phyloP scores from a whole-genome alignment of 2,113 vertebrate genomes.

The Pristiophorus japonicus region DNA sequence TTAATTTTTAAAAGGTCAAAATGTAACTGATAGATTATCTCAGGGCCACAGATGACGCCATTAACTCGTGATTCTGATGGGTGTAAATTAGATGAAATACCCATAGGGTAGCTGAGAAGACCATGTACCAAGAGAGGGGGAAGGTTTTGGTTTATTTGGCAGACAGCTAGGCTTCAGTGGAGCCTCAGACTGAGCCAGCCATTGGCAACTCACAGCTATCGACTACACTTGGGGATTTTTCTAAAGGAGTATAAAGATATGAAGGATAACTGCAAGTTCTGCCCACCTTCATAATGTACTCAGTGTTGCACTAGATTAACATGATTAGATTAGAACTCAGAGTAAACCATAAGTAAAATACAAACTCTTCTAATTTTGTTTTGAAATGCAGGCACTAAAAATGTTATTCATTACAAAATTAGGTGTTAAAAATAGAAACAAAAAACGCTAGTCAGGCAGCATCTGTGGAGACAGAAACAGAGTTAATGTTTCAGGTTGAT shows the following conservation, averaged over 20 bases:
- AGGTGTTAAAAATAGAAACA: background rate
- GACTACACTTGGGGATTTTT: background rate
- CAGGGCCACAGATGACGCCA: background rate
- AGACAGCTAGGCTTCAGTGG: background rate
- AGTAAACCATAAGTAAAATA: background rate
- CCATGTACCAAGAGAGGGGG: too few relatives aligned
- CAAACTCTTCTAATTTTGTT: background rate
- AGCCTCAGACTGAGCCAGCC: background rate
- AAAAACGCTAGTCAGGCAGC: background rate
- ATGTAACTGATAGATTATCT: background rate
- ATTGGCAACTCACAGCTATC: background rate
- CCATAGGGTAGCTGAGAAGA: background rate
- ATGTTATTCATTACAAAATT: too few relatives aligned
- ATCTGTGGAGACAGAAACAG: background rate
- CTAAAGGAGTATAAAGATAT: background rate
- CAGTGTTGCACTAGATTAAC: background rate
- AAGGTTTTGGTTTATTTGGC: background rate
- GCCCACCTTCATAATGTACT: background rate
- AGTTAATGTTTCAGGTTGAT: too few relatives aligned
- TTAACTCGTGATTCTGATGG: background rate
- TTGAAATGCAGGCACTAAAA: background rate
- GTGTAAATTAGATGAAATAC: background rate
- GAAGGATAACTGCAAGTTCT: background rate
- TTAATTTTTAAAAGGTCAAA: conserved; percentile 25
- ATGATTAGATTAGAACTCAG: background rate